phyloP scores from a whole-genome alignment of 2,113 vertebrate genomes.

The Catharus fuscescens region DNA sequence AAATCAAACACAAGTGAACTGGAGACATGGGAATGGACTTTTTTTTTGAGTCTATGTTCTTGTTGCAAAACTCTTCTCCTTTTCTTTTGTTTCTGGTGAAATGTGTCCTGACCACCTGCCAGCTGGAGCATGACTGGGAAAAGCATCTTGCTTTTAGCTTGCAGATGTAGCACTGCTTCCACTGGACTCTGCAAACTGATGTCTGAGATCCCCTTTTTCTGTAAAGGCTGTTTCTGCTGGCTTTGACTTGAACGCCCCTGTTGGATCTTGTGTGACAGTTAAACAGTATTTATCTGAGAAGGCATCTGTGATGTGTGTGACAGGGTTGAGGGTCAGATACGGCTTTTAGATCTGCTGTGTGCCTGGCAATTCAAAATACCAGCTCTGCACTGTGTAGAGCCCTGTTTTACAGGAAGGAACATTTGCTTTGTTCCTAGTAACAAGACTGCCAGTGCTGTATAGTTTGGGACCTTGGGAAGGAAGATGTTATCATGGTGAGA shows the following conservation, averaged over 20 bases:
- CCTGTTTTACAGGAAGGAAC: not conserved
- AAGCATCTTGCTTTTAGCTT: not conserved
- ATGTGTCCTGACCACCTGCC: not conserved
- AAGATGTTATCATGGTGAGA: slow-evolving; percentile 5
- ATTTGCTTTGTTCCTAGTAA: not conserved
- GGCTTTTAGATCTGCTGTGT: not conserved
- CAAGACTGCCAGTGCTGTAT: not conserved
- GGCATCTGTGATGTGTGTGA: not conserved
- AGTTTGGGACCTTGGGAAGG: not conserved
- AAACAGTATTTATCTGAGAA: not conserved
- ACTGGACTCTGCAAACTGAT: not conserved
- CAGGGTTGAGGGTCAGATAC: not conserved
- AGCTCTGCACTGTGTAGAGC: not conserved
- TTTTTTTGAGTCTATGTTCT: not conserved
- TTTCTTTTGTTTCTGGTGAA: not conserved
- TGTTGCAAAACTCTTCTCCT: not conserved
- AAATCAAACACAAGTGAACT: not conserved
- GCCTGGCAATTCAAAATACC: not conserved
- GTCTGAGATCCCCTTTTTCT: not conserved
- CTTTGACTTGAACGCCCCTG: not conserved
- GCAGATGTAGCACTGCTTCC: not conserved
- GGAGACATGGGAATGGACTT: not conserved
- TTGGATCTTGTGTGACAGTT: not conserved
- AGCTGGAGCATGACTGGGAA: not conserved
- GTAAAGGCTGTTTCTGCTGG: not conserved